phyloP scores from a whole-genome alignment of 2,113 vertebrate genomes.

The Trematomus loennbergii region DNA sequence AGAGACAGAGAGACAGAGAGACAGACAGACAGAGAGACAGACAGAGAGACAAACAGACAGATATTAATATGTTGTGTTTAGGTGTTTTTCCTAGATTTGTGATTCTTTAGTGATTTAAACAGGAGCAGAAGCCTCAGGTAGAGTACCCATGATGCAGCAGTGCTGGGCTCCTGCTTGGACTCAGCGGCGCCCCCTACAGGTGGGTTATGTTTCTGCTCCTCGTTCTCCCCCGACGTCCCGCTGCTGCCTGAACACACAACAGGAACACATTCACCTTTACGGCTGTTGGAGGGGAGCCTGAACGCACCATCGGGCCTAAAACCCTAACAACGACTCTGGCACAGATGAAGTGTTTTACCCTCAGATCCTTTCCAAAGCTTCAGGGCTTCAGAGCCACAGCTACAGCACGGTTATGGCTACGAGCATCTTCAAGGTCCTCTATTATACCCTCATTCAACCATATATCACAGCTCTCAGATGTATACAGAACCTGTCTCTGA shows the following conservation, averaged over 20 bases:
- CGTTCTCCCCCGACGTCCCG: conserved; percentile 31
- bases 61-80: too few species aligned
- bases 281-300: too few species aligned
- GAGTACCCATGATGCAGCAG: conserved; percentile 66
- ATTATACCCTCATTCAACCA: too few species aligned
- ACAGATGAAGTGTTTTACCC: too few species aligned
- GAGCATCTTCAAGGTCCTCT: not conserved
- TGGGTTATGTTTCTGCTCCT: conserved; percentile 30
- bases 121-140: not conserved
- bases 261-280: not conserved
- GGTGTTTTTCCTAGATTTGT: too few species aligned
- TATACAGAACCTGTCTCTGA: too few species aligned
- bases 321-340: not conserved
- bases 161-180: not conserved
- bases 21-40: too few species aligned
- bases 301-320: too few species aligned
- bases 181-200: not conserved
- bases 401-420: too few species aligned
- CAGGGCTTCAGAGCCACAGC: not conserved
- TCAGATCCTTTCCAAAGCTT: too few species aligned
- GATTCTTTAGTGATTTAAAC: not conserved
- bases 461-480: too few species aligned
- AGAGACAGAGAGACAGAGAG: not conserved
- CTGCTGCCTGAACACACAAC: conserved; percentile 53
- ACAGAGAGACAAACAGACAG: too few species aligned